A percentile compares a stretch with the other conserved stretches of the same genome.
phyloP scores from a whole-genome alignment of 2,113 vertebrate species.

The Coryphaenoides rupestris region DNA sequence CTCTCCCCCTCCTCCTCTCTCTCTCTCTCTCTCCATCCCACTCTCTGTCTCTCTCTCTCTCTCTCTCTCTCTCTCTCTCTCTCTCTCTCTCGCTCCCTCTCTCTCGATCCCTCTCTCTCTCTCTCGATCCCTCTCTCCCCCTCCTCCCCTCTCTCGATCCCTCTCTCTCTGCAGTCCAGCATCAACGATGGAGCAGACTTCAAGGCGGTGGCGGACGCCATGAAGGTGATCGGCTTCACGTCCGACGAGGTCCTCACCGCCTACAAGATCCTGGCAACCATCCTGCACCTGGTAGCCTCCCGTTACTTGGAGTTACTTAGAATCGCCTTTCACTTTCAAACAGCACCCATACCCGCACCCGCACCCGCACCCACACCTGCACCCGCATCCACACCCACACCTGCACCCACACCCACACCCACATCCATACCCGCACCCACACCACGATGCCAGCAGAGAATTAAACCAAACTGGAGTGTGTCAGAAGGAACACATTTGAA shows the following conservation, averaged over 20 bases:
- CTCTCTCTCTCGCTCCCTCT: no score
- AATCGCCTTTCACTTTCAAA: no score
- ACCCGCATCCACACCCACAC: background rate
- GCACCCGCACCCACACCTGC: background rate
- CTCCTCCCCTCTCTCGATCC: background rate
- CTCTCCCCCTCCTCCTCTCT: background rate
- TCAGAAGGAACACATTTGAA: no score
- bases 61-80: background rate
- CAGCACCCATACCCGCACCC: background rate
- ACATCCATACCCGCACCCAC: background rate
- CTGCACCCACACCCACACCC: background rate
- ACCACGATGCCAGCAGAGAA: no score
- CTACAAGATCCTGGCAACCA: slow-evolving; percentile 91
- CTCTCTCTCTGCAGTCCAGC: slow-evolving; percentile 71
- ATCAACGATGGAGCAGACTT: slow-evolving; percentile 89
- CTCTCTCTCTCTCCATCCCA: background rate
- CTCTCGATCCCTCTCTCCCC: no score
- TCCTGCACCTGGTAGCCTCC: slow-evolving; percentile 86
- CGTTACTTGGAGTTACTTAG: background rate
- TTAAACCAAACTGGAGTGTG: no score
- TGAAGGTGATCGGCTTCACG: slow-evolving; percentile 97
- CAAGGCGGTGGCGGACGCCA: slow-evolving; percentile 91
- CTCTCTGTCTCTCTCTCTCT: background rate
- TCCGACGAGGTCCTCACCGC: slow-evolving; percentile 91
- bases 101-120: no score